Conservation (phyloP, 1,140 invertebrate genomes). For the Trypoxylus dichotomus region DNA sequence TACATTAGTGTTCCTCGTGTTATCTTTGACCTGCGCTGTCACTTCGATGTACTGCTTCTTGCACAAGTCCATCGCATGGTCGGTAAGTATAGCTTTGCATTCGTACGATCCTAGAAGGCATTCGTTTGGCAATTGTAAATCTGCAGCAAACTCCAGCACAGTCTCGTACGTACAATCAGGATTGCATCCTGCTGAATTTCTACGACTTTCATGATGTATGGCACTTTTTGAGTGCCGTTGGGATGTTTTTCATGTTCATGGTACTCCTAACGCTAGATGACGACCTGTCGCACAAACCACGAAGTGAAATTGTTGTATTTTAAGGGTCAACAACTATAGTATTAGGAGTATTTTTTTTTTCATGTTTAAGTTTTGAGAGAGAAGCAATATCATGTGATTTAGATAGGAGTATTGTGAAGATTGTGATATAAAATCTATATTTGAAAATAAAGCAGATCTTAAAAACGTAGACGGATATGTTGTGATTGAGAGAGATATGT, state of each 20-base stretch:
- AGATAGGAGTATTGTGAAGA: background rate
- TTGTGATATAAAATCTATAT: background rate
- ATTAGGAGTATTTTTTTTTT: no score
- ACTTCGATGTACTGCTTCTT: constrained; percentile 76
- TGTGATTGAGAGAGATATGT: no score
- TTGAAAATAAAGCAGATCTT: no score
- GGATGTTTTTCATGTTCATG: constrained; percentile 89
- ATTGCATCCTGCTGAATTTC: constrained; percentile 75
- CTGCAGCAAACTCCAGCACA: constrained; percentile 73
- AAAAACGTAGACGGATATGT: no score
- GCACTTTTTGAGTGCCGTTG: constrained; percentile 84
- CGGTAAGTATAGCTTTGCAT: constrained; percentile 55
- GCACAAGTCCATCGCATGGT: constrained; percentile 79
- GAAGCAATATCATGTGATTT: background rate
- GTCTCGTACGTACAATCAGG: constrained; percentile 72
- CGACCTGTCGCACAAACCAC: constrained; percentile 66
- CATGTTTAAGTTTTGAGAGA: no score
- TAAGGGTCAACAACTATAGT: constrained; percentile 55
- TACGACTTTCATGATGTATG: constrained; percentile 89
- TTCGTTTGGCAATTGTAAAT: background rate
- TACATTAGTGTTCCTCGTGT: constrained; percentile 65
- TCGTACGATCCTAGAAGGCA: constrained; percentile 17
- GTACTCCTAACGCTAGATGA: constrained; percentile 80
- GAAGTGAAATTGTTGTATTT: constrained; percentile 77
- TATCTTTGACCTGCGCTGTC: constrained; percentile 68